These are phyloP conservation scores for Gorsachius magnificus DNA, from an alignment of 2,797 vertebrate genomes.

Conservation along the genomic window DNA sequence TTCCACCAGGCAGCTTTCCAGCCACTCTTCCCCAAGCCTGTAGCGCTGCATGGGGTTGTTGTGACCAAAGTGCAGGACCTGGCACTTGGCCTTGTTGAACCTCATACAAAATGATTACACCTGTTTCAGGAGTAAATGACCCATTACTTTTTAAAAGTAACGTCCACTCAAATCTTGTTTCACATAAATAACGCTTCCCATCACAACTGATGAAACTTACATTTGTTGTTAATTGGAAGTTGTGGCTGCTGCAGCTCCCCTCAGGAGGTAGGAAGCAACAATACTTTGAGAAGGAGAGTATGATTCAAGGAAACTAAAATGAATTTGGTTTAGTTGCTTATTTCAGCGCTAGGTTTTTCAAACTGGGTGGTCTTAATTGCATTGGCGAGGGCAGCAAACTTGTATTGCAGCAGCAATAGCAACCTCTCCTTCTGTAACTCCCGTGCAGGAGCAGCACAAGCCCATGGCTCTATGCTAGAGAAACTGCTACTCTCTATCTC, in stretches of 20 bases:
- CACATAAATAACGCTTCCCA: neutral
- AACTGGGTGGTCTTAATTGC: neutral
- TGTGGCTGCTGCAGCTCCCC: neutral
- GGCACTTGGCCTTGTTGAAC: too few relatives aligned
- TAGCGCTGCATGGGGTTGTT: too few relatives aligned
- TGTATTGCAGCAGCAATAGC: neutral
- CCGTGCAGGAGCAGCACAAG: neutral
- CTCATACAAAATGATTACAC: too few relatives aligned
- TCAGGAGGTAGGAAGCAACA: neutral
- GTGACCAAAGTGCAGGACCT: too few relatives aligned
- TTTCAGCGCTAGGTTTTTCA: neutral
- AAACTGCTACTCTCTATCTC: neutral
- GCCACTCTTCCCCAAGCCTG: too few relatives aligned
- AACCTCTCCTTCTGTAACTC: neutral
- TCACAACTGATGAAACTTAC: neutral
- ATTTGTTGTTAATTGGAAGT: neutral
- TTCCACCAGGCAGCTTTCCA: too few relatives aligned
- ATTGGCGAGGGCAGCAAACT: neutral
- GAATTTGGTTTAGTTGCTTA: neutral
- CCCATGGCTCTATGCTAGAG: neutral
- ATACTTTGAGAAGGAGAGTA: neutral
- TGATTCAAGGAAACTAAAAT: neutral
- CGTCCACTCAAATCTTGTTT: neutral
- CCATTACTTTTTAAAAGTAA: neutral
- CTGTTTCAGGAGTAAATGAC: neutral